Evolutionary conservation across 1,140 invertebrate species (phyloP).

Genomic region (Drosophila pectinifera): DNA sequence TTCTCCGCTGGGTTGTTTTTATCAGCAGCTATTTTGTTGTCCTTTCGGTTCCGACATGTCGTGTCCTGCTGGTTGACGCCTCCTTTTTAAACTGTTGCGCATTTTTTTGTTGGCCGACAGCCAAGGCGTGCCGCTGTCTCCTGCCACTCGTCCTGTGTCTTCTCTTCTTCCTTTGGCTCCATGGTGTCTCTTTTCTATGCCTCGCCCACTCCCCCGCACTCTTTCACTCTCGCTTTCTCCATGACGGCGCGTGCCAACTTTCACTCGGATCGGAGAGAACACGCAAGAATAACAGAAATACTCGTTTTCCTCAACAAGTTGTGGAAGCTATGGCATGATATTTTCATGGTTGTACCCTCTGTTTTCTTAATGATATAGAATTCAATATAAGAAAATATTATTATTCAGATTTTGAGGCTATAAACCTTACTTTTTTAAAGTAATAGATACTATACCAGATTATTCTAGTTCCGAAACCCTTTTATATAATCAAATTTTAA

Average conservation of each 20-base stretch:
- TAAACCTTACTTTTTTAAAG: no score
- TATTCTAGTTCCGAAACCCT: no score
- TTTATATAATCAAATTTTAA: no score
- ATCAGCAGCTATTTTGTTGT: slow-evolving; percentile 10
- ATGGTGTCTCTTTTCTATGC: slow-evolving; percentile 1
- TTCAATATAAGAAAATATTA: no score
- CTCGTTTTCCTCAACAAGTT: slow-evolving; percentile 47
- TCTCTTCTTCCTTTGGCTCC: neutral
- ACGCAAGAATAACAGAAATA: slow-evolving; percentile 38
- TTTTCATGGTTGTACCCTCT: neutral
- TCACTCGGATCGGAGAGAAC: slow-evolving; percentile 23
- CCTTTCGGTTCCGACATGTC: slow-evolving; percentile 34
- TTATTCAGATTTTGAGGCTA: no score
- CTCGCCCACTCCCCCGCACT: neutral
- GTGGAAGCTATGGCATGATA: neutral
- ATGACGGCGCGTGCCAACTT: slow-evolving; percentile 59
- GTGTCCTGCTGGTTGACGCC: slow-evolving; percentile 52
- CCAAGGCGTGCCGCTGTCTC: slow-evolving; percentile 54
- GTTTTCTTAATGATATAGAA: no score
- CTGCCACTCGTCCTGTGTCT: neutral
- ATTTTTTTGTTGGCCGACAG: slow-evolving; percentile 53
- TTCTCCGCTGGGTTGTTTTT: slow-evolving; percentile 1
- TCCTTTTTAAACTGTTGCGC: slow-evolving; percentile 80
- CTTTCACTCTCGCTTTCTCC: slow-evolving; percentile 6
- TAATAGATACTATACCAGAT: no score